These are phyloP conservation scores for Tetrapedia diversipes DNA, from an alignment of 2,888 invertebrate genomes.

Conservation along the genomic window DNA sequence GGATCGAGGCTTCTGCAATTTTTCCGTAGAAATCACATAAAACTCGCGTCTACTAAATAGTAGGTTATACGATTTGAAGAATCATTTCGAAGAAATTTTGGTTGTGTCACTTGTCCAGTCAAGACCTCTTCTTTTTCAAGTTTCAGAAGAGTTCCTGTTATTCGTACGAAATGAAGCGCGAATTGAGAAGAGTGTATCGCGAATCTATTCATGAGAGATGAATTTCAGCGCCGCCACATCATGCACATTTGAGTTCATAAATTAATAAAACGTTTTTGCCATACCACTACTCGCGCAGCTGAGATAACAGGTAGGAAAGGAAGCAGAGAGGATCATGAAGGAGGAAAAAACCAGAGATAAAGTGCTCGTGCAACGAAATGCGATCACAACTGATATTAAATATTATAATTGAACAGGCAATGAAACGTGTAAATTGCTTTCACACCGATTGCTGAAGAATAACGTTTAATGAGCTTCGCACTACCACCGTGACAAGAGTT, in stretches of 20 bases:
- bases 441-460: neutral
- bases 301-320: neutral
- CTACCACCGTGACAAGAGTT: too few species aligned
- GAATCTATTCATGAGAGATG: conserved; percentile 42
- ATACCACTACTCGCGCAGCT: neutral
- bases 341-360: conserved; percentile 13
- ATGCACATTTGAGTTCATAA: conserved; percentile 35
- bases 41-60: too few species aligned
- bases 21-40: too few species aligned
- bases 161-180: neutral
- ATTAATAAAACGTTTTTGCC: conserved; percentile 36
- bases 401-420: conserved; percentile 45
- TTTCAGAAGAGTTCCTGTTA: neutral
- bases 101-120: too few species aligned
- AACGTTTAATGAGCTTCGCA: too few species aligned
- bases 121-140: neutral
- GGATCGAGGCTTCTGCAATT: too few species aligned
- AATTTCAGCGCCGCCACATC: conserved; percentile 15
- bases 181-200: neutral
- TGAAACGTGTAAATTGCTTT: conserved; percentile 33
- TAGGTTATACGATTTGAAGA: too few species aligned
- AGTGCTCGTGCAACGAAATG: conserved; percentile 6
- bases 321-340: too few species aligned
- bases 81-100: too few species aligned
- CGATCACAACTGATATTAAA: conserved; percentile 40